These are phyloP conservation scores for Pachypsylla venusta DNA, from an alignment of 1,140 invertebrate species.

Conservation along the genomic window DNA sequence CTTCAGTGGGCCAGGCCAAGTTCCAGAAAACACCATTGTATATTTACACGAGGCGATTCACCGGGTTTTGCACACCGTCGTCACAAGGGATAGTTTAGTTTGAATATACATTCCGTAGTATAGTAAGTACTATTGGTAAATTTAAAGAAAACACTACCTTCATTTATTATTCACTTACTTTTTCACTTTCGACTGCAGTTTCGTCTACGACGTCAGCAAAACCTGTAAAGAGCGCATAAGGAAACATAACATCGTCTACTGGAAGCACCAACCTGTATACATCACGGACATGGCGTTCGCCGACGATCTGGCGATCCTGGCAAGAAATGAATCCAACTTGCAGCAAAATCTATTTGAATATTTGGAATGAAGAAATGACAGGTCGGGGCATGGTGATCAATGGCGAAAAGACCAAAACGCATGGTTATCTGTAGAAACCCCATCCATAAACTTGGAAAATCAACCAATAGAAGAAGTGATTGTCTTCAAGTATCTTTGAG, in stretches of 20 bases:
- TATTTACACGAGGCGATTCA: too few species aligned
- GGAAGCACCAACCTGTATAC: background rate
- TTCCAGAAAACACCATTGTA: too few species aligned
- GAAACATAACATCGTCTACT: background rate
- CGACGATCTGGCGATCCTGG: background rate
- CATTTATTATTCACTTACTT: too few species aligned
- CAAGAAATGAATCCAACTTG: background rate
- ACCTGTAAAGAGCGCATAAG: background rate
- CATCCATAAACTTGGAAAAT: background rate
- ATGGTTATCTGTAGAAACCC: background rate
- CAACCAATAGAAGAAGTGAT: background rate
- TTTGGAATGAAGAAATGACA: background rate
- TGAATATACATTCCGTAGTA: too few species aligned
- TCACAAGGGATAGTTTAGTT: too few species aligned
- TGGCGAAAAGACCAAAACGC: background rate
- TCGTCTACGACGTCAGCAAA: background rate
- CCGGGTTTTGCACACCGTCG: too few species aligned
- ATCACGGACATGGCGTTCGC: background rate
- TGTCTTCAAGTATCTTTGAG: background rate
- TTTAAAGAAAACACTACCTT: too few species aligned
- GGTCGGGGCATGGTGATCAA: background rate
- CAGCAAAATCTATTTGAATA: background rate
- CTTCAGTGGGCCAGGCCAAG: too few species aligned
- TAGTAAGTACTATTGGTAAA: too few species aligned
- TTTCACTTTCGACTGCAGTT: too few species aligned